These are phyloP conservation scores for Mus spretus DNA, from an alignment of 2,797 vertebrate genomes.

Conservation along the genomic window DNA sequence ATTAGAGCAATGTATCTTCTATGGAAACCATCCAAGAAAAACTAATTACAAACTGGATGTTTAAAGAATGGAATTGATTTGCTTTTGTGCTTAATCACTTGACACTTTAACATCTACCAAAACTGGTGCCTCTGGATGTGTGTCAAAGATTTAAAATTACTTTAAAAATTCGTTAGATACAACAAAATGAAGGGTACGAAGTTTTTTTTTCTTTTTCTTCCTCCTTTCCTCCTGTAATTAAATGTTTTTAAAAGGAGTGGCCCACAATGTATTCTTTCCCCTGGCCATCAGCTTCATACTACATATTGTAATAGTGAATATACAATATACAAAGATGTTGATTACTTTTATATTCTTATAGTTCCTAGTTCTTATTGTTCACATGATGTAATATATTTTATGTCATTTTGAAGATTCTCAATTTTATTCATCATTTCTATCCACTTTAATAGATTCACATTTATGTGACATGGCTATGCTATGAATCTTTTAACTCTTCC, in stretches of 20 bases:
- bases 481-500: conserved; percentile 33
- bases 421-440: neutral
- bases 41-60: neutral
- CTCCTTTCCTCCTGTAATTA: neutral
- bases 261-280: neutral
- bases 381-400: conserved; percentile 19
- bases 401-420: neutral
- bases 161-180: neutral
- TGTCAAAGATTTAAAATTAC: neutral
- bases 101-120: conserved; percentile 5
- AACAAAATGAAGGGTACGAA: neutral
- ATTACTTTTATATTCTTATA: neutral
- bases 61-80: conserved; percentile 47
- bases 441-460: neutral
- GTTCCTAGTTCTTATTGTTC: neutral
- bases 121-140: conserved; percentile 14
- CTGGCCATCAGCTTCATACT: neutral
- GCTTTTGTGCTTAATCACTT: conserved; percentile 52
- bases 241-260: neutral
- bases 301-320: neutral
- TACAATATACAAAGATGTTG: neutral
- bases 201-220: neutral
- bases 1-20: conserved; percentile 34
- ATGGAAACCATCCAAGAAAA: conserved; percentile 22
- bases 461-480: neutral